Percentiles rank a stretch among this genome's conserved stretches.
Conservation (phyloP, 2,797 vertebrate species). For the Remorina albescens region DNA sequence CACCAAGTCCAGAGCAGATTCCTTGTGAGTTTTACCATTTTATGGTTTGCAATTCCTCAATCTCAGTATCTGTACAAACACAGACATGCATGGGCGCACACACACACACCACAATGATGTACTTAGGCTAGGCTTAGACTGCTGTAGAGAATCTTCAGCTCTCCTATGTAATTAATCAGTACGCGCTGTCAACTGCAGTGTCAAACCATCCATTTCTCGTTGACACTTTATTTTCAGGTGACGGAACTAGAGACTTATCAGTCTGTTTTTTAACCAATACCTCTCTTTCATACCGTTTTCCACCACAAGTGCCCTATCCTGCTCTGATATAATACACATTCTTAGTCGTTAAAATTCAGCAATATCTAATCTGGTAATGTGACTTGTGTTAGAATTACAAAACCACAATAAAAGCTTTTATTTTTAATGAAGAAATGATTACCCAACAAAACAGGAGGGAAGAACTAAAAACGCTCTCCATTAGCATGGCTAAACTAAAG, state of each 20-base stretch:
- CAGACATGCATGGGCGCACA: not conserved
- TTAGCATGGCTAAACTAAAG: not conserved
- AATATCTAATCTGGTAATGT: constrained; percentile 2
- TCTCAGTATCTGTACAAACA: not conserved
- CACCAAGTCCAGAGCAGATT: not conserved
- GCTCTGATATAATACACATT: constrained; percentile 4
- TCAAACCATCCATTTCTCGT: constrained; percentile 35
- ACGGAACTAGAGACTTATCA: constrained; percentile 16
- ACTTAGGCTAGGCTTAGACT: constrained; percentile 38
- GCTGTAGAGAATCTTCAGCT: constrained; percentile 38
- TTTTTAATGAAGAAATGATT: not conserved
- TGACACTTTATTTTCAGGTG: constrained; percentile 19
- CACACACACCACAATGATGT: constrained; percentile 26
- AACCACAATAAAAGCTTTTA: not conserved
- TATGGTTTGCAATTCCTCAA: not conserved
- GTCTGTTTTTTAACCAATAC: constrained; percentile 21
- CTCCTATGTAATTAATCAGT: constrained; percentile 43
- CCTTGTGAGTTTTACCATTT: not conserved
- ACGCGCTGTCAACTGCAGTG: constrained; percentile 32
- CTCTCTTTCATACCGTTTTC: constrained; percentile 22
- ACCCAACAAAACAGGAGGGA: not conserved
- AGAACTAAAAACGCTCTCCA: not conserved
- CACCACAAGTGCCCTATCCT: constrained; percentile 9
- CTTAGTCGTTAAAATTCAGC: constrained; percentile 23
- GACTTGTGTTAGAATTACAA: not conserved